Evolutionary conservation across 2,888 invertebrate genomes (phyloP).

Genomic region (Clanis bilineata): DNA sequence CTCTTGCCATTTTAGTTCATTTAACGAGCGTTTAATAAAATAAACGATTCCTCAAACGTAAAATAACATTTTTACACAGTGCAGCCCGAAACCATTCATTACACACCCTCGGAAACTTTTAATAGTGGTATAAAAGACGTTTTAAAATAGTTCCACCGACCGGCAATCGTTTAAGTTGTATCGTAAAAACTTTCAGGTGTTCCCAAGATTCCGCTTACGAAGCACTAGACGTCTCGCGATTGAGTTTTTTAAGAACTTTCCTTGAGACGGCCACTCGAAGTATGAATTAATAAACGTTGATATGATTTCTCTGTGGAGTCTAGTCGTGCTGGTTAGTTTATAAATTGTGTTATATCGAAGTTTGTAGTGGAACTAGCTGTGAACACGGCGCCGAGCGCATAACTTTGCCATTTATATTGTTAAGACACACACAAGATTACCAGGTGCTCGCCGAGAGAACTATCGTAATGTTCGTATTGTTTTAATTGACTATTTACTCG

Average conservation of each 20-base stretch:
- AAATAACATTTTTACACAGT: constrained; percentile 25
- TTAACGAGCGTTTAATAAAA: constrained; percentile 15
- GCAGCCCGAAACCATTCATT: constrained; percentile 25
- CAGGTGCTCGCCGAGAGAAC: neutral
- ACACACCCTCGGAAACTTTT: constrained; percentile 47
- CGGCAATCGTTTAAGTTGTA: constrained; percentile 41
- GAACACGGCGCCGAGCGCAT: neutral
- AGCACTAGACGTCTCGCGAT: constrained; percentile 16
- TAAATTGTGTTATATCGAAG: neutral
- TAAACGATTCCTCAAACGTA: constrained; percentile 3
- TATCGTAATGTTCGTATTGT: no score
- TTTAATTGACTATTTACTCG: no score
- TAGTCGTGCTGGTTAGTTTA: neutral
- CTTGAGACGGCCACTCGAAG: neutral
- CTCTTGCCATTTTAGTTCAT: neutral
- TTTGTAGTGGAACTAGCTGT: neutral
- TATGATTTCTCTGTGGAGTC: constrained; percentile 9
- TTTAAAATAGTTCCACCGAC: constrained; percentile 56
- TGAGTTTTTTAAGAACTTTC: constrained; percentile 24
- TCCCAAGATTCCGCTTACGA: constrained; percentile 33
- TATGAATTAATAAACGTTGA: constrained; percentile 8
- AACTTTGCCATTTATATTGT: neutral
- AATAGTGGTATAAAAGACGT: constrained; percentile 62
- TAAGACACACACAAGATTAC: neutral
- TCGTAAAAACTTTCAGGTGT: constrained; percentile 55